Conservation (phyloP, 35 echinoderm and acorn worm genomes). For the Eucidaris tribuloides region DNA sequence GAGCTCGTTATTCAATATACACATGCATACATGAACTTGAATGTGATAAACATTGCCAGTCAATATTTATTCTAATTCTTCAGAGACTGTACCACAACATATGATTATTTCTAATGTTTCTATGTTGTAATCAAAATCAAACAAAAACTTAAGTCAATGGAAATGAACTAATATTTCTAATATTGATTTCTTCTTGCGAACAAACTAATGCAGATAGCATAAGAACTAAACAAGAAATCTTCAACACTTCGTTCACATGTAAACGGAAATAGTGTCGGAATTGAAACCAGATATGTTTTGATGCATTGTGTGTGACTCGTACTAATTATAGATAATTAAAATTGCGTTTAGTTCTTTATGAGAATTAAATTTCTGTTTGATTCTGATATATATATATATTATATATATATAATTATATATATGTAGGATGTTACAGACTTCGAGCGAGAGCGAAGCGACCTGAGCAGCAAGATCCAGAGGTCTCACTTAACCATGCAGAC, state of each 20-base stretch:
- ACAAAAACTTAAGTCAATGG: background rate
- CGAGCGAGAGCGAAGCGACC: slow-evolving; percentile 2
- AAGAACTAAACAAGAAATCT: background rate
- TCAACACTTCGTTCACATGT: background rate
- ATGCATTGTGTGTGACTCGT: background rate
- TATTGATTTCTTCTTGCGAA: background rate
- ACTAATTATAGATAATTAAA: background rate
- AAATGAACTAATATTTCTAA: background rate
- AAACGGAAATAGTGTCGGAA: background rate
- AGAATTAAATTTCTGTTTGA: slow-evolving; percentile 7
- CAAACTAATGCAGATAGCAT: background rate
- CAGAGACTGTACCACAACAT: slow-evolving; percentile 9
- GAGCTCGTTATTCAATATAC: background rate
- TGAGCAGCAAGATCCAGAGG: slow-evolving; percentile 4
- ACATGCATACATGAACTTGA: background rate
- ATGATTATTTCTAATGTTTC: background rate
- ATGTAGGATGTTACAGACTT: background rate
- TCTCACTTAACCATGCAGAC: background rate
- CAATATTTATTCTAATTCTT: background rate
- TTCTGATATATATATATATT: background rate
- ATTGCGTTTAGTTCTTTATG: background rate
- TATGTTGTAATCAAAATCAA: background rate
- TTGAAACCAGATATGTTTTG: background rate
- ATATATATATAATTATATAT: slow-evolving; percentile 14
- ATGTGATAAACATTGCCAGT: slow-evolving; percentile 4